These are phyloP conservation scores for Chrysolina haemoptera DNA, from an alignment of 2,888 invertebrate species.

Conservation along the genomic window DNA sequence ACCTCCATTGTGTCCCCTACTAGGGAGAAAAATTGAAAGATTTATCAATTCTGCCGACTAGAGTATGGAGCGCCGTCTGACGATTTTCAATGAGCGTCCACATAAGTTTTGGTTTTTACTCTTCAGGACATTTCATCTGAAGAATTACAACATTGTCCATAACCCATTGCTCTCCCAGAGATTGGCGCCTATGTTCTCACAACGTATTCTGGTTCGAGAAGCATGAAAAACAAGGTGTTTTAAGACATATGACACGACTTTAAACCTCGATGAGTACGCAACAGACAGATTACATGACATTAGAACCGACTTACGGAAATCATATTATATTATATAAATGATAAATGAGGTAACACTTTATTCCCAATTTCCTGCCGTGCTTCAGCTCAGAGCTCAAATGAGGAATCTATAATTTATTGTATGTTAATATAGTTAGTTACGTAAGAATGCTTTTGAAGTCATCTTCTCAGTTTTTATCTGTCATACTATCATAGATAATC, in stretches of 20 bases:
- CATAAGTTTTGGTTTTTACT: too few species aligned
- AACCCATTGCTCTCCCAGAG: background rate
- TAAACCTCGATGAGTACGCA: constrained; percentile 6
- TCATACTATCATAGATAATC: background rate
- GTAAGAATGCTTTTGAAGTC: constrained; percentile 8
- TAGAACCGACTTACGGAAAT: background rate
- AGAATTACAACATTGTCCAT: too few species aligned
- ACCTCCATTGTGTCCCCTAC: too few species aligned
- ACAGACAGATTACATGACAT: constrained; percentile 16
- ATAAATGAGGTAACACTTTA: constrained; percentile 7
- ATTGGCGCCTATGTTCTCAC: background rate
- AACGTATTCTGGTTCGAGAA: background rate
- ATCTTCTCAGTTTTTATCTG: background rate
- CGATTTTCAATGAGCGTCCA: too few species aligned
- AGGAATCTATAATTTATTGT: constrained; percentile 21
- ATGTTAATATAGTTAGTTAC: constrained; percentile 4
- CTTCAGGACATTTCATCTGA: too few species aligned
- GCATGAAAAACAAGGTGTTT: constrained; percentile 8
- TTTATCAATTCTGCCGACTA: too few species aligned
- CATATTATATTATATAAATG: constrained; percentile 8
- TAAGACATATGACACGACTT: constrained; percentile 7
- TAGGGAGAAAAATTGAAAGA: too few species aligned
- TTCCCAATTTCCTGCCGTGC: constrained; percentile 1
- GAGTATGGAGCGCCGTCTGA: too few species aligned
- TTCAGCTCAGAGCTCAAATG: background rate